These are phyloP conservation scores for Paraplagusia blochii DNA, from an alignment of 2,113 vertebrate species.

Conservation along the genomic window DNA sequence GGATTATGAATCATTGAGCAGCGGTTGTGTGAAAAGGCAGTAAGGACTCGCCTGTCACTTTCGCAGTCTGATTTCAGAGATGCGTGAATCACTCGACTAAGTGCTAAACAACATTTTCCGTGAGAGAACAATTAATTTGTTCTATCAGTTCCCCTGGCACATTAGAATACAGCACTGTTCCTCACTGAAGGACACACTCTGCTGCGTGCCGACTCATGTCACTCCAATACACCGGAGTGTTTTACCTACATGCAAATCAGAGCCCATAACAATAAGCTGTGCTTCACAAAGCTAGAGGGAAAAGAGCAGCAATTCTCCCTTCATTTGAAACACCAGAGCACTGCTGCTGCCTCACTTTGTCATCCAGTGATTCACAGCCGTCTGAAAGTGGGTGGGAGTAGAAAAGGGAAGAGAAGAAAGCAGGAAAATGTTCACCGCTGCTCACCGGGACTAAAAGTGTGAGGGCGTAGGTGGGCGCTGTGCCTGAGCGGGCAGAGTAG, in stretches of 20 bases:
- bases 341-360: conserved; percentile 50
- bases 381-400: conserved; percentile 72
- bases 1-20: conserved; percentile 60
- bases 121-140: conserved; percentile 64
- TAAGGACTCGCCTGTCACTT: conserved; percentile 59
- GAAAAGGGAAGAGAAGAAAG: conserved; percentile 61
- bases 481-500: conserved; percentile 65
- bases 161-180: conserved; percentile 7
- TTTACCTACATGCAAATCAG: conserved; percentile 31
- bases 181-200: conserved; percentile 16
- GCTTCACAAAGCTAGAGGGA: conserved; percentile 33
- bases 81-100: conserved; percentile 57
- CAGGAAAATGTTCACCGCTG: conserved; percentile 52
- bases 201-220: conserved; percentile 3
- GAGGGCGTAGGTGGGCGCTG: conserved; percentile 74
- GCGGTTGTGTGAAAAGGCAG: conserved; percentile 44
- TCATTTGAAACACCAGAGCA: conserved; percentile 44
- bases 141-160: conserved; percentile 36
- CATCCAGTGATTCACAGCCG: conserved; percentile 66
- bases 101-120: conserved; percentile 61
- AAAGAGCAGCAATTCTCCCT: conserved; percentile 33
- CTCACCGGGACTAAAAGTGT: conserved; percentile 58
- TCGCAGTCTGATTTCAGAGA: conserved; percentile 42
- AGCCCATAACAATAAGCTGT: conserved; percentile 13
- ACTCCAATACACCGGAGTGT: background rate